Conservation (phyloP, 2,888 invertebrate species). For the Steinernema carpocapsae region DNA sequence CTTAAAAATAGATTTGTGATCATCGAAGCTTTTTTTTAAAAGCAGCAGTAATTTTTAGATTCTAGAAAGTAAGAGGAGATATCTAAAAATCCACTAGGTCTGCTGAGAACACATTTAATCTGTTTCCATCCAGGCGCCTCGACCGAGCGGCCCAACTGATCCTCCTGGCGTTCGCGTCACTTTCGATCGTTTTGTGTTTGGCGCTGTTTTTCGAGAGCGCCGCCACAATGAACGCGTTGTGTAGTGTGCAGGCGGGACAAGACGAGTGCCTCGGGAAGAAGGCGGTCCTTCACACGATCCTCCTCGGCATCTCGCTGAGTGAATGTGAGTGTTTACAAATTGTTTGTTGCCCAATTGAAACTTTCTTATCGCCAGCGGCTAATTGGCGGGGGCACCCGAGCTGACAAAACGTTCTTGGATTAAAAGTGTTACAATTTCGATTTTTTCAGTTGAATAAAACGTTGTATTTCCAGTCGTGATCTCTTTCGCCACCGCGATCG, state of each 20-base stretch:
- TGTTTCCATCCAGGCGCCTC: neutral
- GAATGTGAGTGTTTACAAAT: conserved; percentile 6
- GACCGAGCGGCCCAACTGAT: conserved; percentile 12
- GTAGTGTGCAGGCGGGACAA: neutral
- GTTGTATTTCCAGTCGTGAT: neutral
- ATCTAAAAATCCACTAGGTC: too few relatives aligned
- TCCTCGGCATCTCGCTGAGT: neutral
- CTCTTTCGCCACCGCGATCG: neutral
- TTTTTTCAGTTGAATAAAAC: neutral
- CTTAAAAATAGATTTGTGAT: too few relatives aligned
- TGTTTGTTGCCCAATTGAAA: neutral
- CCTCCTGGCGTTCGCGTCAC: neutral
- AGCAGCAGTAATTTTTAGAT: too few relatives aligned
- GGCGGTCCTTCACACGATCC: conserved; percentile 7
- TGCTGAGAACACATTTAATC: neutral
- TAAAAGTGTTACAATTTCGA: neutral
- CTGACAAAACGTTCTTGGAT: too few relatives aligned
- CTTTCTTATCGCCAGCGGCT: neutral
- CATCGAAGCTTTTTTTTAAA: too few relatives aligned
- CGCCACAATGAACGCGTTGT: neutral
- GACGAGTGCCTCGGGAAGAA: neutral
- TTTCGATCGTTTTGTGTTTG: neutral
- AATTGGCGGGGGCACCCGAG: neutral
- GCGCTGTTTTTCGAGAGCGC: conserved; percentile 27
- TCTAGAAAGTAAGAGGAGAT: too few relatives aligned